These are phyloP conservation scores for Mellilla xanthometata DNA, from an alignment of 2,888 invertebrate genomes.

Conservation along the genomic window DNA sequence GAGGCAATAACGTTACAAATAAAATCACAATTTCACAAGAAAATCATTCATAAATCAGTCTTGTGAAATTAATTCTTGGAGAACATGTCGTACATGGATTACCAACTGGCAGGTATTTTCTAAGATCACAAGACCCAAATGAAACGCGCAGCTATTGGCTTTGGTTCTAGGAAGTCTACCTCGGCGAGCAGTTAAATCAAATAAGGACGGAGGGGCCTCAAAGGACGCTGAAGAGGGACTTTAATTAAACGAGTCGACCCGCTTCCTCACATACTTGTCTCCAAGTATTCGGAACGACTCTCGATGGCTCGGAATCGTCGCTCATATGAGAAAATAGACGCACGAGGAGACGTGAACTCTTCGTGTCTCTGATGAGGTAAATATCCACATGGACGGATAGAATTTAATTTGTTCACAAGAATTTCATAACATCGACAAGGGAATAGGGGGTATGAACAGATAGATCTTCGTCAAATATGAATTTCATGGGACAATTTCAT, in stretches of 20 bases:
- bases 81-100: too few relatives aligned
- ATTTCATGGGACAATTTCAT: too few relatives aligned
- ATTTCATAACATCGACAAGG: background rate
- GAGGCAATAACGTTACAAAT: too few relatives aligned
- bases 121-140: too few relatives aligned
- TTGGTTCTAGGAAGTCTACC: constrained; percentile 9
- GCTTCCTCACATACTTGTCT: constrained; percentile 17
- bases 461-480: too few relatives aligned
- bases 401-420: background rate
- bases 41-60: too few relatives aligned
- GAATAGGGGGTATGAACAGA: background rate
- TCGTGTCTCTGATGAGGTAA: constrained; percentile 1
- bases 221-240: constrained; percentile 19
- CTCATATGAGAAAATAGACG: constrained; percentile 2
- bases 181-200: constrained; percentile 7
- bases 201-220: constrained; percentile 4
- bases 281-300: constrained; percentile 13
- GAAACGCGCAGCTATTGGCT: background rate
- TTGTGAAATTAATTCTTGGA: too few relatives aligned
- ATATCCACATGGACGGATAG: background rate
- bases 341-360: too few relatives aligned
- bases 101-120: too few relatives aligned
- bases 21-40: too few relatives aligned
- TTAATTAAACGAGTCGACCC: constrained; percentile 25
- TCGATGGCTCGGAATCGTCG: background rate